Base-by-base conservation (phyloP, 2,113 vertebrate species). In the Vidua macroura region DNA sequence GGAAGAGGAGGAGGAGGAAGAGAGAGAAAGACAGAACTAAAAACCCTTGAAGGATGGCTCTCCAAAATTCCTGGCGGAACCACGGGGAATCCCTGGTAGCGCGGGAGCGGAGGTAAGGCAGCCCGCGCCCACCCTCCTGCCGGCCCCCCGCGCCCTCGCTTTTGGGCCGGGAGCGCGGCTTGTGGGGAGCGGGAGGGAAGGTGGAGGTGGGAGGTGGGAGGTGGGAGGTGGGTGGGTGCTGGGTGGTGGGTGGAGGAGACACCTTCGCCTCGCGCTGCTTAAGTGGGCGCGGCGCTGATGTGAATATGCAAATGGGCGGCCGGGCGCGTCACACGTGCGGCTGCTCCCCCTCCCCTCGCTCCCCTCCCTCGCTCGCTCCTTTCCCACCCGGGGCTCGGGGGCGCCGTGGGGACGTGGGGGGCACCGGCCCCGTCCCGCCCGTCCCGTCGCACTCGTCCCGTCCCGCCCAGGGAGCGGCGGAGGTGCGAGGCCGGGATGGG, bases 31-130 rank as follows among this genome's bases (percentile, higher is more conserved):
- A 88, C 92, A 77, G 88, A 95, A 96, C 92, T 96, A 95, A 97
- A 98, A 97, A 80, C 97, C 98, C 97, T 73, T 96, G 98, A 98
- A 98, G 98, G 98, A 98, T 97, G 98, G 96, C 80, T 97, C 98
- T 98, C 97, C 96, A 97, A 97, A 94, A 97, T 95, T 97, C 78
- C 96, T 94, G 97, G 96, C 95, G 97, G 96, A 98, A 94, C 90
- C 97, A 86, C 92, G 95, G 97, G 97, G 97, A 93, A 96, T 93
- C 94, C 96, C 96, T 91, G 93, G 97, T 87, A 94, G 97, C 95
- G 93, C 96, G 84, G 96, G 96, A 97, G 97, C 97, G 76, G 97
- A 97, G 98, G 97, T 98, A 97, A 98, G 97, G 96, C 94, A 95
- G 95, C 92, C 22, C 13, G 94, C 27, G 44, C 84, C 89, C 82